Base-by-base conservation (phyloP, 53 echinoderm and acorn worm species). In the Apostichopus leukothele region DNA sequence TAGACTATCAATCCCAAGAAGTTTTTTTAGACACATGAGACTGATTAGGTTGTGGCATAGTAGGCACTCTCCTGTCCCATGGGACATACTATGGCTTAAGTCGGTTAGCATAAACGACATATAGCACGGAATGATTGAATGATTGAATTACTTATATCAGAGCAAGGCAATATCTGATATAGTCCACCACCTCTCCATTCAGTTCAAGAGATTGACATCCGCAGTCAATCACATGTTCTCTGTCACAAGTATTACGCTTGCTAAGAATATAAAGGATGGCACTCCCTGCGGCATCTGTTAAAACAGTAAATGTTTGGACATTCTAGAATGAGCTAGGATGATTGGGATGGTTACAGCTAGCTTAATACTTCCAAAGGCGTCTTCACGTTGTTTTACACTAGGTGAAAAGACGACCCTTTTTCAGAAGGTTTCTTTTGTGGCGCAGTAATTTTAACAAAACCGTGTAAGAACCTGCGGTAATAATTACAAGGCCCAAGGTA, bases 401-500 rank as follows among this genome's bases (percentile, higher is more conserved):
- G 3, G 79, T 57, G 11, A 90, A 93, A 14, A 4, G 5, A 73
- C 85, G 39, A 60, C 76, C n/a, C 83, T 88, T 26, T 83, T 79
- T 7, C 88, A 75, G 5, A 90, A 25, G 25, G 1, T 25, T 25
- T 0, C n/a, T 25, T 25, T 25, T 1, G 25, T 25, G 25, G 25
- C 25, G 25, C 79, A 9, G 81, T 59, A n/a, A 80, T 80, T 53
- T 80, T 5, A 52, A 9, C 81, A 80, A 80, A 80, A 4, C 81
- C 53, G 10, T 21, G 67, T 14, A 86, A 16, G 63, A 86, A 86
- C 14, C 90, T 73, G 4, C 88, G 27, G 74, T 93, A 93, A 83
- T 91, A 91, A 5, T 79, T 91, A 9, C 90, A 91, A 91, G 51
- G 25, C 1, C 93, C 93, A 8, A 93, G 77, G 63, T 91, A 93